Base-by-base conservation (phyloP, 2,888 invertebrate species). In the Ischnura elegans region DNA sequence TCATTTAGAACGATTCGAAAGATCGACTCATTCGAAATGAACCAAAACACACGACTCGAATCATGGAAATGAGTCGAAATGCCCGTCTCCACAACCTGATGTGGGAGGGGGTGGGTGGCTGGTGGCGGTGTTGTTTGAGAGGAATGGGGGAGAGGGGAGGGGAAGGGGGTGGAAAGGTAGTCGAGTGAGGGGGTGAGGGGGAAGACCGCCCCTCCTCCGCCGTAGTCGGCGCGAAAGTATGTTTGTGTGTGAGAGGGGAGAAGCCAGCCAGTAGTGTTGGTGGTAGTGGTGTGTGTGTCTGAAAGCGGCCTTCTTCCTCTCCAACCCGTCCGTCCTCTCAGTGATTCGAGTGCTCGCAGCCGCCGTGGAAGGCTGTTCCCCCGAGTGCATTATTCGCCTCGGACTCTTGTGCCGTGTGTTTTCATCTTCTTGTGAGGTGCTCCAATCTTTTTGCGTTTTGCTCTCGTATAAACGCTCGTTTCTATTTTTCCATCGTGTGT, bases 291-390 rank as follows among this genome's bases (percentile, higher is more conserved):
- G 55, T 19, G 61, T n/a, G n/a, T n/a, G n/a, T n/a, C n/a, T n/a
- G n/a, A n/a, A n/a, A n/a, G 43, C 43, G 43, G 90, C 21, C 25
- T 43, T 29, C n/a, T 66, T 46, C 1, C 29, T 10, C 76, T 21
- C 21, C 25, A 51, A 51, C 61, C 19, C 61, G n/a, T n/a, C 45
- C 43, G 90, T 0, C 43, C 45, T 29, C 36, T 90, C 61, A 90
- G 90, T 90, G 90, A 90, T 55, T 76, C 43, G 90, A 76, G 76
- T 76, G 76, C 76, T 76, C 42, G 29, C 61, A 25, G 90, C 45
- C 43, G 43, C 1, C 10, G 76, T 36, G 76, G 76, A 76, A 76
- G 76, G 76, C n/a, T n/a, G n/a, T 76, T 29, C 36, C 47, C 6
- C 61, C 25, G 19, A 51, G 51, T 19, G 51, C 8, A 10, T 61